A percentile compares a stretch with the other conserved stretches of the same genome.
Conservation (phyloP, 2,797 vertebrate species). For the Leucoraja ocellata region DNA sequence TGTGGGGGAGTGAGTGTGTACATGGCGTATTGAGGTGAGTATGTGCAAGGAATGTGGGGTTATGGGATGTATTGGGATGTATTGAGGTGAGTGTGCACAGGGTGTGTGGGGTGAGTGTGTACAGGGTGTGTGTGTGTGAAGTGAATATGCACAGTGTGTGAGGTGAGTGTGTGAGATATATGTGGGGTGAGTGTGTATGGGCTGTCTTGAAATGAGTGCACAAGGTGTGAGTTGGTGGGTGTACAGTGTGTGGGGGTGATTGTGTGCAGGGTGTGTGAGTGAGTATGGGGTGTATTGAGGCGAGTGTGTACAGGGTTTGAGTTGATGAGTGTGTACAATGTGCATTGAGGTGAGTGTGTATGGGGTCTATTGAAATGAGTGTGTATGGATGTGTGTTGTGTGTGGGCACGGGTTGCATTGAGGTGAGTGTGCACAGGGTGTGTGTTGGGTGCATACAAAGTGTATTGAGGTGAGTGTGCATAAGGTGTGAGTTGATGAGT, state of each 20-base stretch:
- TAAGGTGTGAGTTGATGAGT: background rate
- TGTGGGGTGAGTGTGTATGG: background rate
- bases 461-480: background rate
- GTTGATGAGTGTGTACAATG: background rate
- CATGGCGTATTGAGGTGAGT: background rate
- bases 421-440: background rate
- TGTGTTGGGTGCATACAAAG: background rate
- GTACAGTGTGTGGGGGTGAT: background rate
- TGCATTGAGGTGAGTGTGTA: background rate
- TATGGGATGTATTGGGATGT: background rate
- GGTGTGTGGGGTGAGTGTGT: background rate
- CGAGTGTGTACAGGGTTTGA: background rate
- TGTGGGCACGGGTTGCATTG: too few relatives aligned
- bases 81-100: background rate
- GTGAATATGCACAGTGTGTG: background rate
- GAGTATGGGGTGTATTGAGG: background rate
- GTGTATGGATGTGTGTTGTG: background rate
- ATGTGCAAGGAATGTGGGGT: background rate
- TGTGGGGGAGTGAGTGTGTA: background rate
- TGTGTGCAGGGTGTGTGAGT: background rate
- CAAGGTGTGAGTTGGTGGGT: background rate
- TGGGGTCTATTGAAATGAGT: too few relatives aligned
- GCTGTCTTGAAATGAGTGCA: background rate
- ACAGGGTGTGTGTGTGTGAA: background rate
- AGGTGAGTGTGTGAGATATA: background rate